phyloP scores from a whole-genome alignment of 1,140 invertebrate genomes.

The Anadara kagoshimensis region DNA sequence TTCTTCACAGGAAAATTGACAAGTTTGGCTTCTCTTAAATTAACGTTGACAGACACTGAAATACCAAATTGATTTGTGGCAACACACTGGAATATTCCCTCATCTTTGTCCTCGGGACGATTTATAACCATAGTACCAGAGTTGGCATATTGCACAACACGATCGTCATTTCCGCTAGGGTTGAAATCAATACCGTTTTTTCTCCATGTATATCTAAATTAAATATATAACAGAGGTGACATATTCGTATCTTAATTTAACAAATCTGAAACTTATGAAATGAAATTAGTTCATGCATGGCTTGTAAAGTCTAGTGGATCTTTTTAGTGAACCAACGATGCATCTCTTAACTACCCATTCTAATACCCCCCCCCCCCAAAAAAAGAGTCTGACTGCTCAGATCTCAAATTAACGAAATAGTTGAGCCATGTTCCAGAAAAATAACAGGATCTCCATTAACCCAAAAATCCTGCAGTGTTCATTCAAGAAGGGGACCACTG shows the following conservation, averaged over 20 bases:
- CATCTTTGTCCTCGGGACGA: conserved; percentile 90
- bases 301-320: not conserved
- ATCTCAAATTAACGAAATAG: no score
- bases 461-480: no score
- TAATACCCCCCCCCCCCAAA: no score
- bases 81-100: conserved; percentile 96
- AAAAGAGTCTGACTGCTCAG: no score
- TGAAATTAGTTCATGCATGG: not conserved
- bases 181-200: conserved; percentile 95
- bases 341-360: no score
- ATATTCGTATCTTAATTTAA: not conserved
- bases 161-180: conserved; percentile 80
- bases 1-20: conserved; percentile 41
- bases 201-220: conserved; percentile 91
- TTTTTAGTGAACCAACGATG: not conserved
- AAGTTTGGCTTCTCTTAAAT: conserved; percentile 58
- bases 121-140: conserved; percentile 93
- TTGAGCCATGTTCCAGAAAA: no score
- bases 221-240: not conserved
- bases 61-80: conserved; percentile 95
- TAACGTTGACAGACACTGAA: conserved; percentile 53
- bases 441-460: no score
- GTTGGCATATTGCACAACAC: conserved; percentile 93
- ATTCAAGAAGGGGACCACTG: no score
- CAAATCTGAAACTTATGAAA: not conserved